These are phyloP conservation scores for Pollimyrus isidori DNA, from an alignment of 2,113 vertebrate genomes.

Conservation along the genomic window DNA sequence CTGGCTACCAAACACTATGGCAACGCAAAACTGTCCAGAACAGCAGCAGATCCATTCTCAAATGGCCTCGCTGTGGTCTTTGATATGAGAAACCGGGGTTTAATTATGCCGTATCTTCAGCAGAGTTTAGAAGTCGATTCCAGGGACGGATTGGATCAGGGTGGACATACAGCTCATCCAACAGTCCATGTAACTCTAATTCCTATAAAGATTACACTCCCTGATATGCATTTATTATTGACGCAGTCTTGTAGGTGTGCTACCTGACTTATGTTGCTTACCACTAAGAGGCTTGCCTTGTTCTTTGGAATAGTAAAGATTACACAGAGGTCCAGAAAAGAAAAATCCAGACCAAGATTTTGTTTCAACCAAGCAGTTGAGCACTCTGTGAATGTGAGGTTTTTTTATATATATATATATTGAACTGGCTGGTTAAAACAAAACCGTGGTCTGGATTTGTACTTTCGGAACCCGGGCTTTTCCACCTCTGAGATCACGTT, in stretches of 20 bases:
- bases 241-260: not conserved
- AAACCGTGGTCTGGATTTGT: no score
- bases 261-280: not conserved
- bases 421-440: no score
- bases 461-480: no score
- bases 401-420: no score
- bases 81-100: not conserved
- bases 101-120: not conserved
- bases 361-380: no score
- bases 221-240: not conserved
- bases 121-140: not conserved
- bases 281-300: not conserved
- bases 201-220: not conserved
- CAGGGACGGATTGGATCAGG: not conserved
- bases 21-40: not conserved
- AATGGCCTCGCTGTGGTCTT: not conserved
- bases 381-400: no score
- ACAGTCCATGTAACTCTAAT: not conserved
- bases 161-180: not conserved
- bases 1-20: not conserved
- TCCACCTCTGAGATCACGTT: not conserved
- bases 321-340: no score
- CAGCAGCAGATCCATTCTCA: not conserved
- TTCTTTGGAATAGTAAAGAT: not conserved
- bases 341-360: no score